Evolutionary conservation across 2,797 vertebrate genomes (phyloP).

Genomic region (Arrhamphus sclerolepis): DNA sequence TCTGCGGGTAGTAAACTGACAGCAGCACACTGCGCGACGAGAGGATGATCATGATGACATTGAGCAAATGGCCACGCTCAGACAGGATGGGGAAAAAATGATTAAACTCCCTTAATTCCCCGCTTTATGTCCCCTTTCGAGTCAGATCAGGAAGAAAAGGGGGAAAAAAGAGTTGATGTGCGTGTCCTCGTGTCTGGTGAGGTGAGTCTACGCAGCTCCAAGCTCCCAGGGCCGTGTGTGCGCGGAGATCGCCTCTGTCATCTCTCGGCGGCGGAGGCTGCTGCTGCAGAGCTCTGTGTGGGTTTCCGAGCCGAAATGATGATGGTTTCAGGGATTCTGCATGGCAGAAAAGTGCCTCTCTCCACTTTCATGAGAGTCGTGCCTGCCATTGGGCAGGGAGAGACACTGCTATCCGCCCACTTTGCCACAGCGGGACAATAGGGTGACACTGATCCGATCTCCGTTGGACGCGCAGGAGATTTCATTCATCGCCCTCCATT

Average conservation of each 20-base stretch:
- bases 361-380: slow-evolving; percentile 87
- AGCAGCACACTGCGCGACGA: slow-evolving; percentile 94
- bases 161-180: slow-evolving; percentile 6
- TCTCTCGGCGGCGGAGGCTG: slow-evolving; percentile 86
- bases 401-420: slow-evolving; percentile 88
- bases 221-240: slow-evolving; percentile 82
- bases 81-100: slow-evolving; percentile 37
- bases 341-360: slow-evolving; percentile 82
- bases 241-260: slow-evolving; percentile 85
- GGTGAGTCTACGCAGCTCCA: slow-evolving; percentile 78
- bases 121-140: slow-evolving; percentile 71
- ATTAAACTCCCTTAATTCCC: slow-evolving; percentile 65
- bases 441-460: slow-evolving; percentile 82
- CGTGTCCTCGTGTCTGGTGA: slow-evolving; percentile 58
- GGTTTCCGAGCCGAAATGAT: slow-evolving; percentile 83
- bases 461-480: slow-evolving; percentile 60
- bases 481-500: slow-evolving; percentile 64
- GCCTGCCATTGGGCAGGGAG: slow-evolving; percentile 90
- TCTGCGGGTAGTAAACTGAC: slow-evolving; percentile 97
- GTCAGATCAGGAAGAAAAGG: slow-evolving; percentile 59
- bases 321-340: slow-evolving; percentile 87
- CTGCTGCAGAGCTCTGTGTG: slow-evolving; percentile 79
- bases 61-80: slow-evolving; percentile 69
- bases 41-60: slow-evolving; percentile 95
- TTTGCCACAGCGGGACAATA: slow-evolving; percentile 83